Evolutionary conservation across 2,113 vertebrate species (phyloP), one percentile per base, ranked within the genome.

Genomic region (Tupaia chinensis): DNA sequence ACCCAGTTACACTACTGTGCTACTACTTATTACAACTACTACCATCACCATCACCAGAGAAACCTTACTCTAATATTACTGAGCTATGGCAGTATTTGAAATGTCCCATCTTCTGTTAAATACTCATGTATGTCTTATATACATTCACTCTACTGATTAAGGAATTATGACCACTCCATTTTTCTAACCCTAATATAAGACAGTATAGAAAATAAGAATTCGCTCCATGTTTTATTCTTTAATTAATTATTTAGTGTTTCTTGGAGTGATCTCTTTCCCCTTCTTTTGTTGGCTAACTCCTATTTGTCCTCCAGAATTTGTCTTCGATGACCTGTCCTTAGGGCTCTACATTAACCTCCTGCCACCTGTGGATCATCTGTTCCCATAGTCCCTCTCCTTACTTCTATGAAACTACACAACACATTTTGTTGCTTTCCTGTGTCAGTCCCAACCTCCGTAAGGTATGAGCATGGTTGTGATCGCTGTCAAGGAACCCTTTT

Each of bases 41-140:
- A 16, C 29, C 9, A 27, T 12, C 0, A 12, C 63, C 0, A 12
- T 56, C 20, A 34, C 15, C 1, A 5, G 0, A 80, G 16, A 32
- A 53, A 44, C 5, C 44, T 25, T 25, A 60, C 27, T 27, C n/a
- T 9, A 9, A 56, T 29, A 25, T 56, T 27, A n/a, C 44, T 78
- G 53, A 34, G 60, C 22, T 5, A 2, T 8, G 29, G 1, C n/a
- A 34, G 10, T 53, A 25, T 61, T 76, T 53, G 77, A 7, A 83
- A 76, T 17, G 61, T 9, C 19, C 20, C 22, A 12, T 61, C 16
- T 53, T 73, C 16, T 69, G 29, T 61, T n/a, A 60, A 82, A 73
- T 1, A 60, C 19, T n/a, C n/a, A 29, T 12, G 0, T 10, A 5
- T 68, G 66, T 12, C 54, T 72, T 72, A 27, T 23, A 58, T 54